phyloP scores from a whole-genome alignment of 2,113 vertebrate genomes.

The Garra rufa region DNA sequence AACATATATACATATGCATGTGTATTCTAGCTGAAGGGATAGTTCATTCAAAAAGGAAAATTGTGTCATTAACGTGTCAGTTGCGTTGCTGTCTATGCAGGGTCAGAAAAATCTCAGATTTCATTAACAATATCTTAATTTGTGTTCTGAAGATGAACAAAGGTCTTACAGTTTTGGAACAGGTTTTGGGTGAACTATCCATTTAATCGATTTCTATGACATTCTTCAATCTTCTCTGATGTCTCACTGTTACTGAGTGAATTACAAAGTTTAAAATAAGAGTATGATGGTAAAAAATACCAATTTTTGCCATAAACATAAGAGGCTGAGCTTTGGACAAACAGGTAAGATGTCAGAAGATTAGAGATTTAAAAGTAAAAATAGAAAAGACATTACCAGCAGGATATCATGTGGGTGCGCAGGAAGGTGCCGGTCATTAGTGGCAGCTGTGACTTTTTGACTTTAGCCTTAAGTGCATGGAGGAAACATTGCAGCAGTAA shows the following conservation, averaged over 20 bases:
- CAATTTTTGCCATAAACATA: background rate
- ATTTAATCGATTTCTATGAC: background rate
- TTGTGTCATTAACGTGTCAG: no score
- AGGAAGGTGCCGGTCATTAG: constrained; percentile 92
- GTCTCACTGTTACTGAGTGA: no score
- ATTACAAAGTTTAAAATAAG: background rate
- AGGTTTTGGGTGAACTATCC: no score
- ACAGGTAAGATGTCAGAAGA: background rate
- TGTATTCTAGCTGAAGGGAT: background rate
- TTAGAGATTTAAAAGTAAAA: background rate
- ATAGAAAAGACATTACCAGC: constrained; percentile 81
- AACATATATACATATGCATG: no score
- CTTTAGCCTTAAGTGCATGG: constrained; percentile 89
- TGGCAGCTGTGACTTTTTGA: constrained; percentile 94
- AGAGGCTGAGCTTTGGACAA: background rate
- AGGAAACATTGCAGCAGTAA: constrained; percentile 90
- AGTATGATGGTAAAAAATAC: background rate
- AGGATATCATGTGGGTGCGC: constrained; percentile 90
- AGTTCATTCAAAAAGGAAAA: no score
- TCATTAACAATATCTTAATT: no score
- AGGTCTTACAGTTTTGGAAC: no score
- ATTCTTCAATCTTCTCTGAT: background rate
- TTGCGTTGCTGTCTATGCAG: no score
- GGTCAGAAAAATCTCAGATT: no score
- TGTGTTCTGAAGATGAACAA: no score